phyloP scores from a whole-genome alignment of 2,797 vertebrate species.

The Helarctos malayanus region DNA sequence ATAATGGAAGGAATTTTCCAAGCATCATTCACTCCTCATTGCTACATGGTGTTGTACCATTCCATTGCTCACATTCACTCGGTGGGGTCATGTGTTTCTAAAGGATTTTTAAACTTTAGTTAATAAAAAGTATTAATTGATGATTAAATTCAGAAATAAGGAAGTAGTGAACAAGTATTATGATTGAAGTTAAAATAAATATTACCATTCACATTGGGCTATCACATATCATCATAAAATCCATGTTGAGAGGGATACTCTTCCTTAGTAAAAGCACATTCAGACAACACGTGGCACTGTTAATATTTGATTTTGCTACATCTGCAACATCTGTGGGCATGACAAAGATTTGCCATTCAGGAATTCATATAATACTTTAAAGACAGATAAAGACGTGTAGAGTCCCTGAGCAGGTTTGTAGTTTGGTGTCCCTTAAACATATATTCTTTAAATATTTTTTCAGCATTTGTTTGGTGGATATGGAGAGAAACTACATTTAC shows the following conservation, averaged over 20 bases:
- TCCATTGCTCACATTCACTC: neutral
- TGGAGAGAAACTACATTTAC: neutral
- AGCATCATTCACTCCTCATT: neutral
- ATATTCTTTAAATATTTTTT: neutral
- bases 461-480: neutral
- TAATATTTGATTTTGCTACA: neutral
- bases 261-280: neutral
- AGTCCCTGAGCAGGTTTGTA: neutral
- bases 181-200: neutral
- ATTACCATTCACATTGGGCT: neutral
- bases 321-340: neutral
- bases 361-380: neutral
- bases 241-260: neutral
- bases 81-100: neutral
- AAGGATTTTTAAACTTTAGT: constrained; percentile 17
- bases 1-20: neutral
- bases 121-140: neutral
- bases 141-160: neutral
- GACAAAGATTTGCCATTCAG: neutral
- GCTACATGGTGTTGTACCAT: neutral
- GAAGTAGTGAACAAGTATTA: neutral
- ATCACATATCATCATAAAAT: neutral
- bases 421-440: neutral
- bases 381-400: neutral
- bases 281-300: neutral